phyloP scores from a whole-genome alignment of 2,113 vertebrate genomes.

The Melanotaenia duboulayi region DNA sequence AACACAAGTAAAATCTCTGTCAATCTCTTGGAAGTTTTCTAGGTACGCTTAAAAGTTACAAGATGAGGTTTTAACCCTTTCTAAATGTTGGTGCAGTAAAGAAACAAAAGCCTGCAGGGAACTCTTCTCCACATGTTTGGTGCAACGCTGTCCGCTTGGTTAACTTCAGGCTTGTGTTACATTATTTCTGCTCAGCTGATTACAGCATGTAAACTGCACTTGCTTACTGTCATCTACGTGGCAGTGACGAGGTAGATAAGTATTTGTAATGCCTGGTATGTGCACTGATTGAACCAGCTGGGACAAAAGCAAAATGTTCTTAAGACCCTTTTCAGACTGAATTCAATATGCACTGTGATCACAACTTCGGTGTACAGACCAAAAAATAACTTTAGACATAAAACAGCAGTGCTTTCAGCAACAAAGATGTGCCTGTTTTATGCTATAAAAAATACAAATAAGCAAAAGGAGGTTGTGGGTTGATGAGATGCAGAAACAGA shows the following conservation, averaged over 20 bases:
- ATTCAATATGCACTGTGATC: no score
- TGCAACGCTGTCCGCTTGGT: background rate
- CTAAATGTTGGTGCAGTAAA: constrained; percentile 3
- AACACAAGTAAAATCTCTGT: background rate
- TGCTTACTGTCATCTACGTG: background rate
- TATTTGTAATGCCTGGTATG: background rate
- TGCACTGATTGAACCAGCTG: background rate
- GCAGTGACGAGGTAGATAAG: background rate
- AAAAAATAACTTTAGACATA: no score
- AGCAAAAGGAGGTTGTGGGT: no score
- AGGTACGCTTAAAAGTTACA: constrained; percentile 8
- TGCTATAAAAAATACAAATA: no score
- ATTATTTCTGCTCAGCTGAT: constrained; percentile 15
- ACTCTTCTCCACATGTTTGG: background rate
- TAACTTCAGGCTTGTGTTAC: constrained; percentile 7
- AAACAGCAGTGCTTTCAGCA: no score
- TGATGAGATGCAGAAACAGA: no score
- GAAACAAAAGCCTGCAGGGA: constrained; percentile 9
- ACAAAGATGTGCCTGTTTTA: no score
- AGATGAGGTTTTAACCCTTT: background rate
- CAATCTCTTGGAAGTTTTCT: constrained; percentile 21
- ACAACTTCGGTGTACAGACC: no score
- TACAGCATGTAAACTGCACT: background rate
- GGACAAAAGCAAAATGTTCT: no score
- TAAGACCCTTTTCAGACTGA: no score